Conservation (phyloP, 2,113 vertebrate genomes). For the Pica pica region DNA sequence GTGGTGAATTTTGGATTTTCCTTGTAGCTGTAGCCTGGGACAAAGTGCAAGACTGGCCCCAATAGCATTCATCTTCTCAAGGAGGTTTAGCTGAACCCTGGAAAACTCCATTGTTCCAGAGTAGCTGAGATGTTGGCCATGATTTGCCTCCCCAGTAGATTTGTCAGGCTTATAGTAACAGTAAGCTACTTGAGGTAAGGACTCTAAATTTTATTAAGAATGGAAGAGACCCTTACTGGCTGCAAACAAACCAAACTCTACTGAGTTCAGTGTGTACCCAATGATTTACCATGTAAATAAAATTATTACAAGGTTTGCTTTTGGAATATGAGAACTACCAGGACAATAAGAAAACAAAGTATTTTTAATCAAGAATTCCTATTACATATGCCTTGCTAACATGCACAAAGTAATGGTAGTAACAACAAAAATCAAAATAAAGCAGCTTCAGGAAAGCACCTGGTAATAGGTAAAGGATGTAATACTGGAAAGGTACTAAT, state of each 20-base stretch:
- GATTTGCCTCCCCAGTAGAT: not conserved
- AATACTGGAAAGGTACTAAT: not conserved
- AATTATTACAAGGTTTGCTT: not conserved
- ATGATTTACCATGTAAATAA: not conserved
- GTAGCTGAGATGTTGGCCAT: not conserved
- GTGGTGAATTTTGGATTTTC: not conserved
- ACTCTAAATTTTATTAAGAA: not conserved
- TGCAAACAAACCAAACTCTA: not conserved
- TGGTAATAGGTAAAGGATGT: not conserved
- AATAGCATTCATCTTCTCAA: not conserved
- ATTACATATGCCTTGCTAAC: not conserved
- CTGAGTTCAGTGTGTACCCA: not conserved
- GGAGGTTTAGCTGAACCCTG: not conserved
- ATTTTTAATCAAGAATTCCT: not conserved
- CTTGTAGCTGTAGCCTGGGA: not conserved
- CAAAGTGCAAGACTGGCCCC: not conserved
- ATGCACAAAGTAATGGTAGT: not conserved
- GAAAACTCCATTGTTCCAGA: not conserved
- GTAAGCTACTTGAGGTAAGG: not conserved
- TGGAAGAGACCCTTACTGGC: not conserved
- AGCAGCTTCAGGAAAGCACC: not conserved
- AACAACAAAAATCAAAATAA: not conserved
- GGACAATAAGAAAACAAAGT: not conserved
- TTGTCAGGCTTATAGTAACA: not conserved
- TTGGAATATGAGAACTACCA: not conserved